Evolutionary conservation across 1,140 invertebrate genomes (phyloP), one percentile per base, ranked within the genome.

Genomic region (Brachionus manjavacas): DNA sequence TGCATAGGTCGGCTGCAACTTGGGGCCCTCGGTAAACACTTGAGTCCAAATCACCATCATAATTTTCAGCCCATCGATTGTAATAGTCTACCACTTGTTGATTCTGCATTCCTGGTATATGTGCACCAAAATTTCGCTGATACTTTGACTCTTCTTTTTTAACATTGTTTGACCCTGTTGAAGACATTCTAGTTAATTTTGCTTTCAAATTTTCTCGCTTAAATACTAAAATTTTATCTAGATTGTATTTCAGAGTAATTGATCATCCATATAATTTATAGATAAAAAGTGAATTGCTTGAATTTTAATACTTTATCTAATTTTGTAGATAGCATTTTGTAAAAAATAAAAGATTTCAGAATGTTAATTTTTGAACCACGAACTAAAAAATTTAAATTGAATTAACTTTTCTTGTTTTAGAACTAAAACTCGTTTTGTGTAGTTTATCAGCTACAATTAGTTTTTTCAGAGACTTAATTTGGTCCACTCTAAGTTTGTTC

Each of bases 81-180:
- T 81, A 81, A 81, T 81, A 46, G 6, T 81, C 39, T 23, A 81
- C 52, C 9, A 81, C 52, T 43, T 81, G 52, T 81, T 81, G 25
- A 16, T 68, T 60, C 11, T 46, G 60, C 1, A 64, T 81, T n/a
- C 79, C 79, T 28, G 79, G 52, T 4, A 23, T 31, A 31, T 64
- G 64, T 20, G 68, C 68, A 12, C 16, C 68, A 39, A 39, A 72
- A 72, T 72, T 72, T 72, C 20, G 39, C 6, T 39, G 12, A 16
- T 72, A 72, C 20, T 72, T 72, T 12, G 11, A 12, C 20, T 35
- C 20, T 8, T 20, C 14, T 41, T 72, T 16, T 68, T 64, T 64
- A 11, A 64, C 9, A 39, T 31, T 31, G 11, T 20, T 60, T 52
- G 46, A 52, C 1, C 25, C 20, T 60, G 52, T 60, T 60, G 52